A percentile compares a stretch with the other conserved stretches of the same genome.
phyloP scores from a whole-genome alignment of 2,888 invertebrate genomes.

The Prostheceraeus crozeri region DNA sequence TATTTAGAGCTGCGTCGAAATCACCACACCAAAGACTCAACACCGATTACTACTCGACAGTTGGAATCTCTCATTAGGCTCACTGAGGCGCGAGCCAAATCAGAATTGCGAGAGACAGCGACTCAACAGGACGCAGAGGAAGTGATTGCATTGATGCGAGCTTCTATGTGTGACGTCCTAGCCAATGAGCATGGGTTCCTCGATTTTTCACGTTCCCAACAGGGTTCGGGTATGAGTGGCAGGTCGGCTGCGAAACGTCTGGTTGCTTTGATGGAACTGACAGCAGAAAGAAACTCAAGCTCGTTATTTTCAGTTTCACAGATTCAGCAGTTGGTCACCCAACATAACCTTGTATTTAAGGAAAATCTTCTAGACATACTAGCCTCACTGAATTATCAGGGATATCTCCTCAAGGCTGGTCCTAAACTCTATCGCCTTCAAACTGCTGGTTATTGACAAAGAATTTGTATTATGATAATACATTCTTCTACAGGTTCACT shows the following conservation, averaged over 20 bases:
- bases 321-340: slow-evolving; percentile 11
- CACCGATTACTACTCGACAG: slow-evolving; percentile 77
- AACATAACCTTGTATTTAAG: slow-evolving; percentile 63
- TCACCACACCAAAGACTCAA: slow-evolving; percentile 62
- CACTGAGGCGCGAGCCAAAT: slow-evolving; percentile 74
- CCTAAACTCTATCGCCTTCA: slow-evolving; percentile 67
- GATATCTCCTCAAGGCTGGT: slow-evolving; percentile 74
- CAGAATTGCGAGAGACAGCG: slow-evolving; percentile 74
- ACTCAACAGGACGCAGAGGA: slow-evolving; percentile 72
- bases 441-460: slow-evolving; percentile 50
- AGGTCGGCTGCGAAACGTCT: slow-evolving; percentile 67
- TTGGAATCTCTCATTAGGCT: slow-evolving; percentile 78
- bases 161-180: slow-evolving; percentile 58
- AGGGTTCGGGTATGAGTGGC: slow-evolving; percentile 68
- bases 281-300: slow-evolving; percentile 4
- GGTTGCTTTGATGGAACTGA: slow-evolving; percentile 64
- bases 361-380: slow-evolving; percentile 68
- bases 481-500: too few species aligned
- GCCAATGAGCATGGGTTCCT: slow-evolving; percentile 67
- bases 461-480: too few species aligned
- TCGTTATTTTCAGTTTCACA: slow-evolving; percentile 7
- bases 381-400: slow-evolving; percentile 72
- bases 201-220: slow-evolving; percentile 63
- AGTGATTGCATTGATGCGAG: slow-evolving; percentile 73
- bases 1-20: slow-evolving; percentile 69